A percentile compares a stretch with the other conserved stretches of the same genome.
Evolutionary conservation across 2,797 vertebrate genomes (phyloP).

Genomic region (Rhabdophis nuchalis): DNA sequence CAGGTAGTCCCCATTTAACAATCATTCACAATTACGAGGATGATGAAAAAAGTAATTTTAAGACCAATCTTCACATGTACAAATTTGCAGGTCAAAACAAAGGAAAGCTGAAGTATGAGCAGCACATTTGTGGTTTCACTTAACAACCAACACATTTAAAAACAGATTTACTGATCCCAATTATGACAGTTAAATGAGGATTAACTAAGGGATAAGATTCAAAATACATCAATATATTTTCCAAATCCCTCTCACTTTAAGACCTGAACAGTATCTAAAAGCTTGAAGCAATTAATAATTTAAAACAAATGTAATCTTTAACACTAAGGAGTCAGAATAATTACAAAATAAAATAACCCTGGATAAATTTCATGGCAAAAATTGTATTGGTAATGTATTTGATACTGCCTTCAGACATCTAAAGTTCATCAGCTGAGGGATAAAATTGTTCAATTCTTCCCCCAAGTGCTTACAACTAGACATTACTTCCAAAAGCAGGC

Average conservation of each 20-base stretch:
- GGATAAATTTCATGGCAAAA: background rate
- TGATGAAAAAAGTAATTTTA: background rate
- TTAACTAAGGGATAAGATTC: background rate
- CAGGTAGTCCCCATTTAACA: background rate
- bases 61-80: background rate
- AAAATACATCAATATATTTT: background rate
- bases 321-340: background rate
- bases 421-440: slow-evolving; percentile 21
- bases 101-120: background rate
- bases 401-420: slow-evolving; percentile 4
- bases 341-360: background rate
- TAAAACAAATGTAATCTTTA: background rate
- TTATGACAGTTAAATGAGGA: background rate
- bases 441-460: background rate
- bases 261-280: background rate
- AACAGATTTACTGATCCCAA: background rate
- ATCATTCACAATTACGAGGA: background rate
- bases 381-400: background rate
- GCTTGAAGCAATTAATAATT: background rate
- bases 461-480: background rate
- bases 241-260: background rate
- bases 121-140: background rate
- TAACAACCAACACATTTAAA: background rate
- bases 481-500: slow-evolving; percentile 27
- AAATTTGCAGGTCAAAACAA: background rate